phyloP scores from a whole-genome alignment of 2,113 vertebrate species.

The Plectropomus leopardus region DNA sequence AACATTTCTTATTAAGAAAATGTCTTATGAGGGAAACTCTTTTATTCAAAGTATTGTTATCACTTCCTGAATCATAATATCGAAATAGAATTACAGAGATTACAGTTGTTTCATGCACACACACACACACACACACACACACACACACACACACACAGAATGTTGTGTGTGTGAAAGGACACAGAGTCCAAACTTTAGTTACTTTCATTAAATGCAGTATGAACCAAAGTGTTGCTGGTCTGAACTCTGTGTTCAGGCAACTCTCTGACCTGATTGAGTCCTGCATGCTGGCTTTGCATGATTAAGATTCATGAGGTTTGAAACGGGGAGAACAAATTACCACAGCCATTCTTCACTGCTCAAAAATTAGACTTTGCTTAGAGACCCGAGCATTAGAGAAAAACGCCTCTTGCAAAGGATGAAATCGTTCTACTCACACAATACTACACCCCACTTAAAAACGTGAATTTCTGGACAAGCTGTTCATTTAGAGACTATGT shows the following conservation, averaged over 20 bases:
- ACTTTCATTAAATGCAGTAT: background rate
- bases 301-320: constrained; percentile 53
- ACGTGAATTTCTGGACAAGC: background rate
- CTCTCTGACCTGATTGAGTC: background rate
- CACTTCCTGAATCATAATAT: background rate
- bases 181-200: background rate
- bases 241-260: background rate
- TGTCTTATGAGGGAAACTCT: background rate
- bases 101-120: background rate
- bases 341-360: constrained; percentile 9
- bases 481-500: background rate
- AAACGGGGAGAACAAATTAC: constrained; percentile 39
- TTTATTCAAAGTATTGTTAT: background rate
- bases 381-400: background rate
- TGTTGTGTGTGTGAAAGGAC: too few species aligned
- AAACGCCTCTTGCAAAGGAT: background rate
- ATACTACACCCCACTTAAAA: background rate
- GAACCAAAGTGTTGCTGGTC: background rate
- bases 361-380: background rate
- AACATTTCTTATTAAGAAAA: background rate
- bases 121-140: background rate
- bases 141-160: too few species aligned
- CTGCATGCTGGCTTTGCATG: constrained; percentile 14
- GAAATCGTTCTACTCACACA: background rate
- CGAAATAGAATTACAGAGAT: background rate